A percentile compares a stretch with the other conserved stretches of the same genome.
phyloP scores from a whole-genome alignment of 2,113 vertebrate genomes.

The Gasterosteus nipponicus region DNA sequence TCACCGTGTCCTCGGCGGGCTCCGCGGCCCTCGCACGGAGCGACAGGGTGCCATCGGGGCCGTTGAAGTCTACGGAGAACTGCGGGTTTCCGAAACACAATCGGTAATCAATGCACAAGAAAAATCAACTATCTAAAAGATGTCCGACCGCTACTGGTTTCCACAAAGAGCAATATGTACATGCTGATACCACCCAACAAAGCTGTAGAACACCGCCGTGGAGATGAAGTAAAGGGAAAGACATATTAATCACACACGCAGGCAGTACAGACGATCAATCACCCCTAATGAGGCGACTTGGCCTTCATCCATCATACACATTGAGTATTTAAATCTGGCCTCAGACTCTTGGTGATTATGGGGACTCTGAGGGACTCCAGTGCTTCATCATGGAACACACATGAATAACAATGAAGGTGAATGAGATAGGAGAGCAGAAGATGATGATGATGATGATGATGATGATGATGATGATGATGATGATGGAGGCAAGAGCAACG shows the following conservation, averaged over 20 bases:
- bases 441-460: slow-evolving; percentile 38
- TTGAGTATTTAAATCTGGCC: slow-evolving; percentile 75
- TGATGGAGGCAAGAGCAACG: slow-evolving; percentile 17
- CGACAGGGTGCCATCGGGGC: slow-evolving; percentile 86
- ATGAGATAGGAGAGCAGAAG: slow-evolving; percentile 49
- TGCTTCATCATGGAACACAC: slow-evolving; percentile 68
- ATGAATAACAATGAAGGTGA: slow-evolving; percentile 70
- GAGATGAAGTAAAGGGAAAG: slow-evolving; percentile 47
- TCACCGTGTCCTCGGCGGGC: slow-evolving; percentile 56
- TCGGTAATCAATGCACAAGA: neutral
- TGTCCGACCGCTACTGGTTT: slow-evolving; percentile 3
- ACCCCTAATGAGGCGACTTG: slow-evolving; percentile 72
- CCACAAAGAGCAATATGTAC: slow-evolving; percentile 31
- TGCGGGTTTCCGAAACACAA: slow-evolving; percentile 56
- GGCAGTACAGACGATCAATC: slow-evolving; percentile 69
- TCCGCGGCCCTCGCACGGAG: slow-evolving; percentile 77
- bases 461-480: slow-evolving; percentile 44
- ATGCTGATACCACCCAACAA: slow-evolving; percentile 12
- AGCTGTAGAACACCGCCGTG: slow-evolving; percentile 44
- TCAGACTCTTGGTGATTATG: slow-evolving; percentile 69
- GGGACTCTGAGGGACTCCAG: slow-evolving; percentile 56
- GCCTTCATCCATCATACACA: slow-evolving; percentile 75
- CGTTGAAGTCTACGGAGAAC: slow-evolving; percentile 90
- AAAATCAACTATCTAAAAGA: slow-evolving; percentile 7
- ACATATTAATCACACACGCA: slow-evolving; percentile 72